These are phyloP conservation scores for Papilio polyxenes DNA, from an alignment of 1,140 invertebrate genomes.

Conservation along the genomic window DNA sequence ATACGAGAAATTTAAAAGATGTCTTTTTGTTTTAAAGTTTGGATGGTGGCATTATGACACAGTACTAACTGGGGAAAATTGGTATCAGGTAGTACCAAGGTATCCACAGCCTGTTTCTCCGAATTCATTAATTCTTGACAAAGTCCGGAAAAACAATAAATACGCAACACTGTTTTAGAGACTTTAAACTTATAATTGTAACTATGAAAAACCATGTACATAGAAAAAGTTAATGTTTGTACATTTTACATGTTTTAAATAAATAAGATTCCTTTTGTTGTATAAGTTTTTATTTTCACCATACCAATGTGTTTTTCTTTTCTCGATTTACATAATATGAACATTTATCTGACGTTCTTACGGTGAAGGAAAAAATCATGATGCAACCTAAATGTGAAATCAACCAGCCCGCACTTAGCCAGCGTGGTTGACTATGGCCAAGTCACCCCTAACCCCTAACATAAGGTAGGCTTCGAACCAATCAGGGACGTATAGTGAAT, in stretches of 20 bases:
- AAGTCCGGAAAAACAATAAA: constrained; percentile 72
- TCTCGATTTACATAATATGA: too few relatives aligned
- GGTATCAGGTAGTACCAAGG: constrained; percentile 61
- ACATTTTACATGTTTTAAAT: not conserved
- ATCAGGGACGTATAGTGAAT: too few relatives aligned
- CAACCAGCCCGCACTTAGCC: too few relatives aligned
- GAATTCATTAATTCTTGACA: constrained; percentile 65
- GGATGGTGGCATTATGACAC: constrained; percentile 71
- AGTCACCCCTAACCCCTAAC: too few relatives aligned
- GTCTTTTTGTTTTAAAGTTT: constrained; percentile 50
- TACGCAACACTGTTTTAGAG: constrained; percentile 68
- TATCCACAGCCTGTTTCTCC: constrained; percentile 65
- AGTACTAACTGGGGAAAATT: constrained; percentile 49
- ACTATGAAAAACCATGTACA: not conserved
- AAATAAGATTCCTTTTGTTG: not conserved
- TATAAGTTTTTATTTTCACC: not conserved
- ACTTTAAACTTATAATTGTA: not conserved
- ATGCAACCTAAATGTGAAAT: too few relatives aligned
- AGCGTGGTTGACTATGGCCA: too few relatives aligned
- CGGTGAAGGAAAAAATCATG: too few relatives aligned
- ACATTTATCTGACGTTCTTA: too few relatives aligned
- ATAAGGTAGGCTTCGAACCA: too few relatives aligned
- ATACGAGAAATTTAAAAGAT: not conserved
- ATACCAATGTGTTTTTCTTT: too few relatives aligned
- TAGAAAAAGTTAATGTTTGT: not conserved